Evolutionary conservation across 2,797 vertebrate species (phyloP).

Genomic region (Melanotaenia boesemani): DNA sequence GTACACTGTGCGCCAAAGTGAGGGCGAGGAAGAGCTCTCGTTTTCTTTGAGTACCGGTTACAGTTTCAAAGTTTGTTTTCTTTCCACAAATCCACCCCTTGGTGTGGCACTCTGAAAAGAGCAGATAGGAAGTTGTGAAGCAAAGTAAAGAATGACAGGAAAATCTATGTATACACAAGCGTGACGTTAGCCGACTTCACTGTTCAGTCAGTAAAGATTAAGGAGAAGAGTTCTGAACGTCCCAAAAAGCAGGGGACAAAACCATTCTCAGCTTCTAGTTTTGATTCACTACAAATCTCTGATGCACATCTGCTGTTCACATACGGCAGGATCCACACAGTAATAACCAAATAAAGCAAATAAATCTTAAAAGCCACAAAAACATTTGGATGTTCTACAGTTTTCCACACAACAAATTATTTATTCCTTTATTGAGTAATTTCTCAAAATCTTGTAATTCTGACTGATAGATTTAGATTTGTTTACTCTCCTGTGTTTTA

Average conservation of each 20-base stretch:
- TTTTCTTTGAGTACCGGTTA: constrained; percentile 62
- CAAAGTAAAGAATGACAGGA: constrained; percentile 32
- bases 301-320: constrained; percentile 32
- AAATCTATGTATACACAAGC: constrained; percentile 21
- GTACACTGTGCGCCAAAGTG: constrained; percentile 27
- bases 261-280: neutral
- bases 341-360: neutral
- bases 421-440: neutral
- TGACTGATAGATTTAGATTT: neutral
- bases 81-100: constrained; percentile 31
- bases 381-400: neutral
- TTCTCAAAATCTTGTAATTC: neutral
- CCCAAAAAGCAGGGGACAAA: neutral
- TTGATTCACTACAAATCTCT: constrained; percentile 28
- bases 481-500: neutral
- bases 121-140: constrained; percentile 34
- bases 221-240: neutral
- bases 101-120: constrained; percentile 34
- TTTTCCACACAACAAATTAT: neutral
- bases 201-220: neutral
- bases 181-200: constrained; percentile 2
- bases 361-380: constrained; percentile 21
- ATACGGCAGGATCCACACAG: constrained; percentile 38
- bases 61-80: constrained; percentile 59
- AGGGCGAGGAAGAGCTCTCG: constrained; percentile 24